Percentiles rank a stretch among this genome's conserved stretches.
These are phyloP conservation scores for Petromus typicus DNA, from an alignment of 2,113 vertebrate species.

Conservation along the genomic window DNA sequence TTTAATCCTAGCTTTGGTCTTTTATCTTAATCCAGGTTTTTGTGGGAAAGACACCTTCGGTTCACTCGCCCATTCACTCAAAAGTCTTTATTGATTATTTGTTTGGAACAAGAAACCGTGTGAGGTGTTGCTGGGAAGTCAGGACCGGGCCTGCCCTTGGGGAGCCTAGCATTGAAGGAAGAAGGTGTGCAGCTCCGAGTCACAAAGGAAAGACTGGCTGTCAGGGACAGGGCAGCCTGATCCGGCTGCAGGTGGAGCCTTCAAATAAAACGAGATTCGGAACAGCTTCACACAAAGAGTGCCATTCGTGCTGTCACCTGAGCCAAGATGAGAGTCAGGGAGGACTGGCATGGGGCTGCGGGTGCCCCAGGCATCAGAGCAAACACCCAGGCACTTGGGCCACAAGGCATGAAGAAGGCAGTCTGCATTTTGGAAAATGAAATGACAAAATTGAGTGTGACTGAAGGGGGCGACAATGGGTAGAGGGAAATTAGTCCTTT, in stretches of 20 bases:
- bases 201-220: not conserved
- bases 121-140: not conserved
- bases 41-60: not conserved
- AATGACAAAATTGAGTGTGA: not conserved
- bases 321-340: not conserved
- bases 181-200: not conserved
- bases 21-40: slow-evolving; percentile 55
- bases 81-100: not conserved
- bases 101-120: not conserved
- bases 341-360: accelerated
- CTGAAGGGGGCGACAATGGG: not conserved
- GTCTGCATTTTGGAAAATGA: not conserved
- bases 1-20: slow-evolving; percentile 57
- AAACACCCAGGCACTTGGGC: not conserved
- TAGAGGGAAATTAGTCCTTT: not conserved
- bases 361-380: not conserved
- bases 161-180: not conserved
- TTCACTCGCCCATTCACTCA: not conserved
- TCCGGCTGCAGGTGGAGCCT: accelerated
- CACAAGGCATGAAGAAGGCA: not conserved
- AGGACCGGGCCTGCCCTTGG: not conserved
- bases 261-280: not conserved
- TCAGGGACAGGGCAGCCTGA: not conserved
- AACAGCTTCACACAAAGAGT: not conserved
- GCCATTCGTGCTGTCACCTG: not conserved